A percentile compares a stretch with the other conserved stretches of the same genome.
These are phyloP conservation scores for Drosophila greeni DNA, from an alignment of 2,888 invertebrate genomes.

Conservation along the genomic window DNA sequence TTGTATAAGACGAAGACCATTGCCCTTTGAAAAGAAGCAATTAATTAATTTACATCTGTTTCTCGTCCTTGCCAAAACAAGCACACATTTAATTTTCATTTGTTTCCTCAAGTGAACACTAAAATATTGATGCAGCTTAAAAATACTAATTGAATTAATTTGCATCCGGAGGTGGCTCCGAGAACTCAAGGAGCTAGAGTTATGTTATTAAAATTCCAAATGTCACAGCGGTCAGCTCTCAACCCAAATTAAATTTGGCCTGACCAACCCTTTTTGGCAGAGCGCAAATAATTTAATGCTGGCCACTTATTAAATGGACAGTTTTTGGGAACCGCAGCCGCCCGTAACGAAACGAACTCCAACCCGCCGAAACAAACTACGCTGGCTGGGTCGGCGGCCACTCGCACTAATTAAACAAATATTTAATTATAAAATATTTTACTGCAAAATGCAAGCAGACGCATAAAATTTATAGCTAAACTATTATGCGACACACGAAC, in stretches of 20 bases:
- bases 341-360: neutral
- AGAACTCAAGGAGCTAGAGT: neutral
- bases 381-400: conserved; percentile 36
- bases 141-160: neutral
- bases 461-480: conserved; percentile 66
- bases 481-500: conserved; percentile 55
- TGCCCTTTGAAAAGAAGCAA: neutral
- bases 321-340: conserved; percentile 40
- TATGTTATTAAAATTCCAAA: neutral
- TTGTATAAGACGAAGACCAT: neutral
- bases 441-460: conserved; percentile 63
- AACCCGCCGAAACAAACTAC: conserved; percentile 9
- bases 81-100: neutral
- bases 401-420: conserved; percentile 71
- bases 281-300: conserved; percentile 34
- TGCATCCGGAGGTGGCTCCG: too few relatives aligned
- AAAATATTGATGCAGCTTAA: neutral
- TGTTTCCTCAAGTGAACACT: neutral
- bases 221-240: neutral
- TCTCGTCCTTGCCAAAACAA: neutral
- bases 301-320: conserved; percentile 44
- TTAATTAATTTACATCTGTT: neutral
- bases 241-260: conserved; percentile 27
- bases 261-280: conserved; percentile 18
- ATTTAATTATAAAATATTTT: conserved; percentile 73